Base-by-base conservation (phyloP, 2,888 invertebrate species). In the Drosophila paramelanica region DNA sequence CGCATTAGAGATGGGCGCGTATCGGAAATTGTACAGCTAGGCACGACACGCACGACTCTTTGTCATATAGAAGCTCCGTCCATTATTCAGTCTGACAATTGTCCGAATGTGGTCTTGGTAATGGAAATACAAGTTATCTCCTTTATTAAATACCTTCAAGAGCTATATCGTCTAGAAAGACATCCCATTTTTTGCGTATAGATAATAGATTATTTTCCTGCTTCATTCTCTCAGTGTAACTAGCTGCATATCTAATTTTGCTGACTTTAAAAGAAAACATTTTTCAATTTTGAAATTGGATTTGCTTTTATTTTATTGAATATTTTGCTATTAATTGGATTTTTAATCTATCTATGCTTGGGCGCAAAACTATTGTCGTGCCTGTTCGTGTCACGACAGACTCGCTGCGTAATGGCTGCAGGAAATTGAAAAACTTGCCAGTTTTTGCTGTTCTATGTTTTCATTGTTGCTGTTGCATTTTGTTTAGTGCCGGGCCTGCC, bases 351-450 rank as follows among this genome's bases (percentile, higher is more conserved):
- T 13, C 5, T 13, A 36, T 31, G 10, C 8, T 10, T 10, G 10
- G 8, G 10, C 31, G 3, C 3, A 31, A 2, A 31, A 31, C 10
- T 31, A 0, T 10, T 31, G 10, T 3, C 31, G 31, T 31, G 31
- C 31, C 31, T 10, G 10, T 38, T 17, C 55, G 55, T 55, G 45
- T 45, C 25, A 50, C 39, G 17, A 11, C 3, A 11, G 33, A 33
- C 25, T 20, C 64, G 58, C 50, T 66, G 75, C 80, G 69, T 87
- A 85, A 85, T 87, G 88, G 66, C 70, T 60, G 77, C 75, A 81
- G 88, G 89, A 86, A 86, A 89, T 89, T 89, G 89, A 87, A 88
- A 89, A 80, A 77, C 67, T 71, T 80, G 75, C 73, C 79, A 62
- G 64, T 58, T 49, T 45, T 1, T 45, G 55, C 50, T 38, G 45